phyloP scores from a whole-genome alignment of 2,888 invertebrate species.

The Dasypogon diadema region DNA sequence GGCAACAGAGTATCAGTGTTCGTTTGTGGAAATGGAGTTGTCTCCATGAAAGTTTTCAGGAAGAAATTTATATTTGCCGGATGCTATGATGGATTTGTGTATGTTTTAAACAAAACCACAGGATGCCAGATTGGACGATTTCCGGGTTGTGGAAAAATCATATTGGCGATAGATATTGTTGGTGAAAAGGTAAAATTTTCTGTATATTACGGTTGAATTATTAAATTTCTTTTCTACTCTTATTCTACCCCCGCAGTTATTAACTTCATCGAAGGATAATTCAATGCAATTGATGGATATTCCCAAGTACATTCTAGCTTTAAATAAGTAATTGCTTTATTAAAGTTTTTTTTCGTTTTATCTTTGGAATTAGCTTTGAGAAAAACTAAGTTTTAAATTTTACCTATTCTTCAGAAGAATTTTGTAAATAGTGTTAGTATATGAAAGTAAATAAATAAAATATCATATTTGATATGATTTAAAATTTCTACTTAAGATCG shows the following conservation, averaged over 20 bases:
- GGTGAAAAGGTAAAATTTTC: constrained; percentile 71
- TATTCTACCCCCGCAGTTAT: constrained; percentile 74
- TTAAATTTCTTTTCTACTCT: constrained; percentile 44
- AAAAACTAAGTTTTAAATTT: no score
- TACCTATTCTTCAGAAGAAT: no score
- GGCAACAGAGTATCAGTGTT: constrained; percentile 74
- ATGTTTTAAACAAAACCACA: constrained; percentile 72
- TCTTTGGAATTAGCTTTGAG: no score
- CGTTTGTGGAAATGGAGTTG: constrained; percentile 78
- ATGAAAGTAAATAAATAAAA: no score
- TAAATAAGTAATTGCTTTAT: constrained; percentile 53
- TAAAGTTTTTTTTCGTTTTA: no score
- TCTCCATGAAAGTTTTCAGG: constrained; percentile 76
- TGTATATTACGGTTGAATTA: not conserved
- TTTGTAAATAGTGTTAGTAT: no score
- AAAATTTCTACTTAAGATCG: no score
- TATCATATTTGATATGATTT: no score
- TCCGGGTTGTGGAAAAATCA: constrained; percentile 78
- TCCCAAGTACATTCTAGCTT: constrained; percentile 66
- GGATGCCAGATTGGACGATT: constrained; percentile 74
- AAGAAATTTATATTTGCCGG: constrained; percentile 77
- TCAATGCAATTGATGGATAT: constrained; percentile 76
- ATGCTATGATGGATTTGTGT: constrained; percentile 84
- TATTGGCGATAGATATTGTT: constrained; percentile 77
- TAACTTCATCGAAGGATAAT: constrained; percentile 78